Percentiles rank a stretch among this genome's conserved stretches.
These are phyloP conservation scores for Bostrychus sinensis DNA, from an alignment of 2,113 vertebrate genomes.

Conservation along the genomic window DNA sequence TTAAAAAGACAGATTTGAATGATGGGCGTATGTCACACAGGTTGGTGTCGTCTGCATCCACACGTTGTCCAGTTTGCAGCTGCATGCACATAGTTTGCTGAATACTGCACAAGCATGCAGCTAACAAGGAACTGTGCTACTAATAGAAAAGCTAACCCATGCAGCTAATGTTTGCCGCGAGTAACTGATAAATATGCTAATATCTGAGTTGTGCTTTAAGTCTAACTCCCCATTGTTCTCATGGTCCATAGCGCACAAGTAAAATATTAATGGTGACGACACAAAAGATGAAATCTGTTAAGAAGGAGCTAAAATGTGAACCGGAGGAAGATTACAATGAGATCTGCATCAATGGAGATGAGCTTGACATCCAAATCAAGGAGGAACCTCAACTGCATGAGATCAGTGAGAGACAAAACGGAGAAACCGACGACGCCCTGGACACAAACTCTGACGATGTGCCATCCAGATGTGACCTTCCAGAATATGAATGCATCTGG, in stretches of 20 bases:
- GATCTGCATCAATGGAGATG: slow-evolving; percentile 18
- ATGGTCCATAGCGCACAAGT: slow-evolving; percentile 10
- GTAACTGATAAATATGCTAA: not conserved
- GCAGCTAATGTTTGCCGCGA: slow-evolving; percentile 31
- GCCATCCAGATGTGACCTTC: slow-evolving; percentile 22
- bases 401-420: slow-evolving; percentile 41
- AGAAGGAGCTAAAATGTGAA: slow-evolving; percentile 27
- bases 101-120: slow-evolving; percentile 4
- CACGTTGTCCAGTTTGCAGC: not conserved
- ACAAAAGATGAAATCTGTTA: slow-evolving; percentile 44
- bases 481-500: slow-evolving; percentile 21
- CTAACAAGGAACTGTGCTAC: slow-evolving; percentile 13
- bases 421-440: not conserved
- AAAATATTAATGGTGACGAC: slow-evolving; percentile 8
- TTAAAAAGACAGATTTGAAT: not conserved
- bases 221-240: not conserved
- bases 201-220: not conserved
- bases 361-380: slow-evolving; percentile 60
- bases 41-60: slow-evolving; percentile 9
- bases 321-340: slow-evolving; percentile 18
- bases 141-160: slow-evolving; percentile 2
- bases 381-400: slow-evolving; percentile 65
- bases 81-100: not conserved
- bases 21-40: not conserved
- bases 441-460: slow-evolving; percentile 33